Evolutionary conservation across 2,888 invertebrate genomes (phyloP).

Genomic region (Cryptocephalus moraei): DNA sequence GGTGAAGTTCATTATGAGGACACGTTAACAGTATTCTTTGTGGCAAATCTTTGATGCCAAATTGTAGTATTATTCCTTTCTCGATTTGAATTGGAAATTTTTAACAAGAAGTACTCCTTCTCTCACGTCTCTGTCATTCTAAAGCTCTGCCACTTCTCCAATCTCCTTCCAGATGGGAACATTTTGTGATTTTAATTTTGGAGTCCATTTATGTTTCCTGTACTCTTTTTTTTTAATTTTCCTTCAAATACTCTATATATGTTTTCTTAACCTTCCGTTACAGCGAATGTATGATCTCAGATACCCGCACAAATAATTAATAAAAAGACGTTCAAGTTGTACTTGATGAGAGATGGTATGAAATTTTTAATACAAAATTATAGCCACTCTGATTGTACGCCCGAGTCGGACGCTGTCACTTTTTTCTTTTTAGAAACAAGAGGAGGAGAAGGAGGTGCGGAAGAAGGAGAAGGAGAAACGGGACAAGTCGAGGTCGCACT

Average conservation of each 20-base stretch:
- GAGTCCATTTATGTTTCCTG: background rate
- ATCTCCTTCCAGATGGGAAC: no score
- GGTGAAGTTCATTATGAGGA: no score
- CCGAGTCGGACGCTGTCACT: background rate
- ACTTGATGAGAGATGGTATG: conserved; percentile 22
- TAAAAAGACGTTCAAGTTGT: conserved; percentile 2
- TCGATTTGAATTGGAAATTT: background rate
- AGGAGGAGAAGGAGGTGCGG: conserved; percentile 59
- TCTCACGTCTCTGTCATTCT: conserved; percentile 1
- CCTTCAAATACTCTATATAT: no score
- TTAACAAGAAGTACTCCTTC: conserved; percentile 5
- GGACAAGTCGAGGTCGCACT: conserved; percentile 29
- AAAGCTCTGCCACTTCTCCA: background rate
- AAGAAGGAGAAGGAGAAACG: conserved; percentile 50
- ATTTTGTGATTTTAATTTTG: no score
- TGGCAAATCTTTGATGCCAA: no score
- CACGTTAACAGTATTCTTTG: no score
- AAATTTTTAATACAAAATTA: conserved; percentile 12
- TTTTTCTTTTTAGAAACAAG: conserved; percentile 57
- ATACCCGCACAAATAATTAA: conserved; percentile 1
- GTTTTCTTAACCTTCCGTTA: conserved; percentile 7
- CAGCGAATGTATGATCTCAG: conserved; percentile 11
- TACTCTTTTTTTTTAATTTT: conserved; percentile 1
- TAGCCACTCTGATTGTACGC: background rate
- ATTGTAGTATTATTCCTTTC: no score